Conservation (phyloP, 2,888 invertebrate genomes). For the Dusona sp. region DNA sequence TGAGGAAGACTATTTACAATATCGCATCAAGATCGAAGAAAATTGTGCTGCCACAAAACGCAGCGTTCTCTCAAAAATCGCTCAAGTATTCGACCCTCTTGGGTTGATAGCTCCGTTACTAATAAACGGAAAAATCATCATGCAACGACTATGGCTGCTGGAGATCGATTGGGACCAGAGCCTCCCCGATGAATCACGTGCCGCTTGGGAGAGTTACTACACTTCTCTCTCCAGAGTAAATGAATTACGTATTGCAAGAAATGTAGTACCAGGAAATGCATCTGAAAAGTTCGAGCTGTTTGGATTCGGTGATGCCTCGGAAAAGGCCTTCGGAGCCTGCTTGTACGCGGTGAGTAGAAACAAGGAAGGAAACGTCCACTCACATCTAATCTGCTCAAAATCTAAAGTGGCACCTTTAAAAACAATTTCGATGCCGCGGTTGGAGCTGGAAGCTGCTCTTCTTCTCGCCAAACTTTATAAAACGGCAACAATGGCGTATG, state of each 20-base stretch:
- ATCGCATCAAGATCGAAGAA: slow-evolving; percentile 38
- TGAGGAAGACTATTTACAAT: slow-evolving; percentile 52
- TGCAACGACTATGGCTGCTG: slow-evolving; percentile 27
- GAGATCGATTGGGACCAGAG: slow-evolving; percentile 37
- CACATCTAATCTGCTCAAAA: slow-evolving; percentile 63
- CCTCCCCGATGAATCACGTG: background rate
- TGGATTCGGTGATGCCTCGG: slow-evolving; percentile 52
- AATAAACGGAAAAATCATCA: slow-evolving; percentile 51
- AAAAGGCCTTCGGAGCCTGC: slow-evolving; percentile 52
- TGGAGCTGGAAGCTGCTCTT: slow-evolving; percentile 66
- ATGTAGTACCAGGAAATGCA: slow-evolving; percentile 35
- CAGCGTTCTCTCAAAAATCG: slow-evolving; percentile 56
- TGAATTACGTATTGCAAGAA: slow-evolving; percentile 18
- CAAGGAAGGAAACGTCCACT: background rate
- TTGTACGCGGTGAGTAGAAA: slow-evolving; percentile 50
- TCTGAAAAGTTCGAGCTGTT: slow-evolving; percentile 33
- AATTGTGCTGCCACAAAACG: slow-evolving; percentile 31
- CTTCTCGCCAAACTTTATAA: slow-evolving; percentile 51
- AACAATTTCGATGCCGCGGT: slow-evolving; percentile 57
- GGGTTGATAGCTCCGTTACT: slow-evolving; percentile 63
- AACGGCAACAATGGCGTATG: slow-evolving; percentile 24
- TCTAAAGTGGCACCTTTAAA: slow-evolving; percentile 59
- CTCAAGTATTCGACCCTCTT: slow-evolving; percentile 68
- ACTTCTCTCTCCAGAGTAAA: slow-evolving; percentile 28
- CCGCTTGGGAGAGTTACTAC: slow-evolving; percentile 28